A percentile compares a stretch with the other conserved stretches of the same genome.
Conservation (phyloP, 2,797 vertebrate species). For the Tenualosa ilisha region DNA sequence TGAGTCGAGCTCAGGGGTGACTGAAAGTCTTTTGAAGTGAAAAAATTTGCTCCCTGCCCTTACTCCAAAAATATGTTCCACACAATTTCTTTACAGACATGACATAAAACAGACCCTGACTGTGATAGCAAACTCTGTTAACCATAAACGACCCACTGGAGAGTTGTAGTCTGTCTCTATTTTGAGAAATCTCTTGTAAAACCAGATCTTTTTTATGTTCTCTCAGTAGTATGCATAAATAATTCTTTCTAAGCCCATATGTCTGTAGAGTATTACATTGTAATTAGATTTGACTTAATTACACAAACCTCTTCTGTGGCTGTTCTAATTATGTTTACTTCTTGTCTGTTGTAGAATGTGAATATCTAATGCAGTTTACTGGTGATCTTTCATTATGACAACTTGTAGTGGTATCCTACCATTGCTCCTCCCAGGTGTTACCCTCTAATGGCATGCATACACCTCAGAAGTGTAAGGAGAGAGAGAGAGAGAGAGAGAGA, state of each 20-base stretch:
- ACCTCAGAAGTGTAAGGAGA: background rate
- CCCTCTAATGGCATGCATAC: background rate
- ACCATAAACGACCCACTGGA: slow-evolving; percentile 37
- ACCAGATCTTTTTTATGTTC: slow-evolving; percentile 27
- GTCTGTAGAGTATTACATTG: slow-evolving; percentile 23
- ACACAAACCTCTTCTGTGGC: background rate
- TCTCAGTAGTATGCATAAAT: background rate
- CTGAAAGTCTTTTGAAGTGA: slow-evolving; percentile 40
- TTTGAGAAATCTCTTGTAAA: slow-evolving; percentile 44
- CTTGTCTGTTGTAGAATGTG: background rate
- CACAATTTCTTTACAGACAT: slow-evolving; percentile 23
- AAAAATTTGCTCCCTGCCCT: slow-evolving; percentile 13
- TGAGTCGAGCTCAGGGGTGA: slow-evolving; percentile 35
- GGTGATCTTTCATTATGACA: background rate
- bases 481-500: background rate
- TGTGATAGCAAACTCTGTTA: slow-evolving; percentile 35
- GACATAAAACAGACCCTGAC: slow-evolving; percentile 48
- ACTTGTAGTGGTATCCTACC: no score
- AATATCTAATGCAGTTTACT: background rate
- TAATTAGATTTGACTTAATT: slow-evolving; percentile 28
- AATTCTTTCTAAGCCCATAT: background rate
- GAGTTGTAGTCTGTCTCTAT: slow-evolving; percentile 42
- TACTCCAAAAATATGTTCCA: slow-evolving; percentile 35
- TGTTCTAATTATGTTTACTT: background rate
- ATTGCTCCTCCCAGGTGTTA: background rate